Percentiles rank a stretch among this genome's conserved stretches.
These are phyloP conservation scores for Melangyna quadrimaculata DNA, from an alignment of 2,888 invertebrate genomes.

Conservation along the genomic window DNA sequence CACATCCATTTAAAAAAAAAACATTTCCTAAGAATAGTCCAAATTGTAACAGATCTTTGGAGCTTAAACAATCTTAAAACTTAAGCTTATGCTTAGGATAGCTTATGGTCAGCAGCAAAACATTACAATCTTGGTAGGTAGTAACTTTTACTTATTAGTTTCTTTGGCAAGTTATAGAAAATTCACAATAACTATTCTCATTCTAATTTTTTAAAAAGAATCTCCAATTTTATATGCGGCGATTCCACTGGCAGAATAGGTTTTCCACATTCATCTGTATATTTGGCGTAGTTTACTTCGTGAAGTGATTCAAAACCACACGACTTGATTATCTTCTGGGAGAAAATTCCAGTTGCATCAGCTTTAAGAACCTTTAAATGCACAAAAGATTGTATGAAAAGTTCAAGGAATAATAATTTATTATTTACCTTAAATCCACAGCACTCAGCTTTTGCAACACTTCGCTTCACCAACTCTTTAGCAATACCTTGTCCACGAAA, in stretches of 20 bases:
- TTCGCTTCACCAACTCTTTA: constrained; percentile 86
- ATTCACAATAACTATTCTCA: not conserved
- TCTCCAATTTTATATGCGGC: constrained; percentile 88
- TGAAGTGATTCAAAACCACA: constrained; percentile 85
- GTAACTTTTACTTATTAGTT: not conserved
- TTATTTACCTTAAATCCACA: constrained; percentile 86
- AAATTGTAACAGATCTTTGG: not conserved
- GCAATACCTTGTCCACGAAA: constrained; percentile 90
- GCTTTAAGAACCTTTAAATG: constrained; percentile 87
- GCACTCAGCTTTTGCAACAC: constrained; percentile 85
- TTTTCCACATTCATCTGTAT: constrained; percentile 84
- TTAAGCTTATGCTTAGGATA: constrained; percentile 6
- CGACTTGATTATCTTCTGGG: constrained; percentile 88
- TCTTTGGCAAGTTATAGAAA: not conserved
- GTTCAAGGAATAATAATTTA: not conserved
- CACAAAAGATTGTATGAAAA: not conserved
- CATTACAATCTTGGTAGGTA: not conserved
- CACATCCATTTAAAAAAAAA: not conserved
- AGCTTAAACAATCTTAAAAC: not conserved
- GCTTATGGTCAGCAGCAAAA: constrained; percentile 56
- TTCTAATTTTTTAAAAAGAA: constrained; percentile 82
- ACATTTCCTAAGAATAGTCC: not conserved
- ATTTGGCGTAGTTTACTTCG: constrained; percentile 87
- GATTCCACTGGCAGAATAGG: constrained; percentile 83
- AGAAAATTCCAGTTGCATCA: constrained; percentile 90